These are phyloP conservation scores for Riparia riparia DNA, from an alignment of 2,113 vertebrate species.

Conservation along the genomic window DNA sequence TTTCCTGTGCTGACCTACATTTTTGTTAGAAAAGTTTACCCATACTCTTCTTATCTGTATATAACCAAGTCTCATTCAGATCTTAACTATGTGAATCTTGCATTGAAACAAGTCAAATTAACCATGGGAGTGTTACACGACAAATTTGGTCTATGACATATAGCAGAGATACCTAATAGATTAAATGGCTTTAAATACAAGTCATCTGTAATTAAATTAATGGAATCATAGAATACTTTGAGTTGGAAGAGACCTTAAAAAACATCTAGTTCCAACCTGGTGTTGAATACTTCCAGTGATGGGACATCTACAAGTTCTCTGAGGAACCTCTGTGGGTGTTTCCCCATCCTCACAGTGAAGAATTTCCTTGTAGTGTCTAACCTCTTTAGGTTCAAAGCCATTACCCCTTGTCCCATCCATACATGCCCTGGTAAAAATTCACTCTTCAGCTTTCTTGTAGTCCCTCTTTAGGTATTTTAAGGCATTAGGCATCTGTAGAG, in stretches of 20 bases:
- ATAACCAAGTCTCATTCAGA: not conserved
- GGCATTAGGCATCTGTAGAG: not conserved
- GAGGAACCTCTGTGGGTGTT: accelerated
- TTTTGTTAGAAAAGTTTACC: not conserved
- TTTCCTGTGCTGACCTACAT: not conserved
- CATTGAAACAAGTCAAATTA: not conserved
- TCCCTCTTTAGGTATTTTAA: not conserved
- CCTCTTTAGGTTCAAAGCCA: not conserved
- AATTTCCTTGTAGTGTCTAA: not conserved
- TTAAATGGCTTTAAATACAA: not conserved
- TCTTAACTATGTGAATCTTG: not conserved
- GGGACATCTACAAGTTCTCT: not conserved
- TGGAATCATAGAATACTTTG: not conserved
- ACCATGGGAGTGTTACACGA: not conserved
- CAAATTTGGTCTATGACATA: not conserved
- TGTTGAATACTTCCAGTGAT: not conserved
- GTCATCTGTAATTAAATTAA: not conserved
- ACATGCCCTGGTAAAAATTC: not conserved
- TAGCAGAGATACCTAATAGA: not conserved
- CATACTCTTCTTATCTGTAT: accelerated
- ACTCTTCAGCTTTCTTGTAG: not conserved
- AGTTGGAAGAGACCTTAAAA: not conserved
- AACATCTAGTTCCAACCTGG: not conserved
- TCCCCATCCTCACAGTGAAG: not conserved
- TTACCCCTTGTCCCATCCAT: not conserved